Evolutionary conservation across 2,113 vertebrate genomes (phyloP).

Genomic region (Notothenia coriiceps): DNA sequence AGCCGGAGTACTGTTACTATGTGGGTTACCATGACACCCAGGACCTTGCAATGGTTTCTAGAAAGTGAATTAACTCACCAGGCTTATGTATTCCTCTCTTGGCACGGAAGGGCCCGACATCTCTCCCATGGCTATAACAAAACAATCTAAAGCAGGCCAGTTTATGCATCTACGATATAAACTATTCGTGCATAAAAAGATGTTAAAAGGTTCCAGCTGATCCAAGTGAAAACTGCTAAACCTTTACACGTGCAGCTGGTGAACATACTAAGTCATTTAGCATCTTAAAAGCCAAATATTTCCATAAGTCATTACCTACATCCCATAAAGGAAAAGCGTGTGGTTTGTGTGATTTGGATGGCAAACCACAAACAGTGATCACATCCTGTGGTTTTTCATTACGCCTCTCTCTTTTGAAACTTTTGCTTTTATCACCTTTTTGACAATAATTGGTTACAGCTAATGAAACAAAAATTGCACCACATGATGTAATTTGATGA

Average conservation of each 20-base stretch:
- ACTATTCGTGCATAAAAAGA: too few relatives aligned
- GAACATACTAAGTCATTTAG: conserved; percentile 6
- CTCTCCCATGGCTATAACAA: neutral
- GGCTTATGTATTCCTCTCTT: neutral
- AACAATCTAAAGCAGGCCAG: too few relatives aligned
- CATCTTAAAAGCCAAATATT: neutral
- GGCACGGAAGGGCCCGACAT: neutral
- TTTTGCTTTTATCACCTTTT: neutral
- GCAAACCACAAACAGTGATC: conserved; percentile 7
- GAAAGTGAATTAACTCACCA: neutral
- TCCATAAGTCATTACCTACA: neutral
- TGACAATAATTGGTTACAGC: neutral
- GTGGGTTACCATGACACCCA: neutral
- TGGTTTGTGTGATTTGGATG: neutral
- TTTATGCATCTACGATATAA: neutral
- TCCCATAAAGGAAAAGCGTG: neutral
- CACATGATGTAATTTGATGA: too few relatives aligned
- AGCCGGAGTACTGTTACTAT: neutral
- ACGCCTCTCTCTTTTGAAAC: neutral
- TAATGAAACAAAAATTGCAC: neutral
- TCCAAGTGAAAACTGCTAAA: neutral
- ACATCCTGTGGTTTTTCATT: conserved; percentile 8
- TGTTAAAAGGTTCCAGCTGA: neutral
- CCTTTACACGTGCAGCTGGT: neutral
- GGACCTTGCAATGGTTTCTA: neutral